phyloP scores from a whole-genome alignment of 1,140 invertebrate genomes.

The Polyergus mexicanus region DNA sequence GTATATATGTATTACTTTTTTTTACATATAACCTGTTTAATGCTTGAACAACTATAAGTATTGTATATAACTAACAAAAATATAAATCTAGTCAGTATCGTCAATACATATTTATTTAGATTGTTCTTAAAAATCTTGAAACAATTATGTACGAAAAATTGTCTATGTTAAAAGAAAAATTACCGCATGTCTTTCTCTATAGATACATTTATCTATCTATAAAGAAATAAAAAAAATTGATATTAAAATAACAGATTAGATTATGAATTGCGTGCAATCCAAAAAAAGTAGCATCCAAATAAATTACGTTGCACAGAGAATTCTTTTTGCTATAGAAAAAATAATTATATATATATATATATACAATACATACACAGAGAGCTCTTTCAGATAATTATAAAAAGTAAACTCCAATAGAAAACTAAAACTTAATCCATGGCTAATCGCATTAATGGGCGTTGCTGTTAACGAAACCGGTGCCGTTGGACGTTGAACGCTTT shows the following conservation, averaged over 20 bases:
- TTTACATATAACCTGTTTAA: not conserved
- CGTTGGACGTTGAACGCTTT: constrained; percentile 23
- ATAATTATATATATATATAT: too few relatives aligned
- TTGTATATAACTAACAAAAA: too few relatives aligned
- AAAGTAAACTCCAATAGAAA: not conserved
- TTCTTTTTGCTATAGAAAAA: not conserved
- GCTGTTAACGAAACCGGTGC: constrained; percentile 2
- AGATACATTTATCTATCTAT: not conserved
- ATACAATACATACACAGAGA: too few relatives aligned
- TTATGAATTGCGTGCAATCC: not conserved
- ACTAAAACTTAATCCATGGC: constrained; percentile 14
- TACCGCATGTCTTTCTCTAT: not conserved
- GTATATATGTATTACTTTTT: not conserved
- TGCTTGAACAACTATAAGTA: not conserved
- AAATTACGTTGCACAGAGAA: not conserved
- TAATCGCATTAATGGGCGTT: constrained; percentile 17
- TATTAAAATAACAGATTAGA: not conserved
- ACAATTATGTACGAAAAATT: not conserved
- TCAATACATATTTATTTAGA: not conserved
- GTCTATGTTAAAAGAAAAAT: not conserved
- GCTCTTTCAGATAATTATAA: not conserved
- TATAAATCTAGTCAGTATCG: not conserved
- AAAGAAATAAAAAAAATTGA: not conserved
- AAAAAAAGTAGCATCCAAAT: not conserved
- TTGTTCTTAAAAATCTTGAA: not conserved